A percentile compares a stretch with the other conserved stretches of the same genome.
Conservation (phyloP, 2,797 vertebrate species). For the Hephaestus fuliginosus region DNA sequence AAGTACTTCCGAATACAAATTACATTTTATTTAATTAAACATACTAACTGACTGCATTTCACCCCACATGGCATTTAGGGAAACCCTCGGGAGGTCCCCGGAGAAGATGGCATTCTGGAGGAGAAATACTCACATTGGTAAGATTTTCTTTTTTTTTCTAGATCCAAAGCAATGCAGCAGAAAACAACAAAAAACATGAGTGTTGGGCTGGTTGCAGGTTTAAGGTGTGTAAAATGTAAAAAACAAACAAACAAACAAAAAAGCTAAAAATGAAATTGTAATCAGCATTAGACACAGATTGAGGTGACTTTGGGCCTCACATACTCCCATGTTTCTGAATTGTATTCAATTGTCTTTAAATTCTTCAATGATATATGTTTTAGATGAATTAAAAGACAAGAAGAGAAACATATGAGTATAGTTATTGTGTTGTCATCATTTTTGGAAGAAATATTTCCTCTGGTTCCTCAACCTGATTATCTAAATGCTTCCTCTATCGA, state of each 20-base stretch:
- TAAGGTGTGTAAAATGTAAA: neutral
- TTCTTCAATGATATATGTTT: neutral
- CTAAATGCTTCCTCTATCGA: constrained; percentile 22
- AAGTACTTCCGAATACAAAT: neutral
- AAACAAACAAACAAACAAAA: too few species aligned
- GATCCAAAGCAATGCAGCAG: neutral
- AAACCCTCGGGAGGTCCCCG: constrained; percentile 44
- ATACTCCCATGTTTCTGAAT: neutral
- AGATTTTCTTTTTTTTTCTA: neutral
- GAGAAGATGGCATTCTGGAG: constrained; percentile 72
- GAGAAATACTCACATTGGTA: constrained; percentile 63
- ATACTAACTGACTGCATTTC: neutral
- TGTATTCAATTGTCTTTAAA: neutral
- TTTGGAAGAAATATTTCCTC: constrained; percentile 2
- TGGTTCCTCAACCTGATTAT: neutral
- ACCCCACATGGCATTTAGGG: constrained; percentile 34
- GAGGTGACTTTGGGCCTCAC: constrained; percentile 12
- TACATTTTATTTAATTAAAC: neutral
- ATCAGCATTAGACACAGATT: neutral
- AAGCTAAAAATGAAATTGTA: neutral
- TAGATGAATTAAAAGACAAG: neutral
- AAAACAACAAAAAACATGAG: neutral
- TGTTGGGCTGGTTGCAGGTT: neutral
- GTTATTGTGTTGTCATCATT: constrained; percentile 9
- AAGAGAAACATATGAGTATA: neutral